phyloP scores from a whole-genome alignment of 2,797 vertebrate species.

The Chanos chanos region DNA sequence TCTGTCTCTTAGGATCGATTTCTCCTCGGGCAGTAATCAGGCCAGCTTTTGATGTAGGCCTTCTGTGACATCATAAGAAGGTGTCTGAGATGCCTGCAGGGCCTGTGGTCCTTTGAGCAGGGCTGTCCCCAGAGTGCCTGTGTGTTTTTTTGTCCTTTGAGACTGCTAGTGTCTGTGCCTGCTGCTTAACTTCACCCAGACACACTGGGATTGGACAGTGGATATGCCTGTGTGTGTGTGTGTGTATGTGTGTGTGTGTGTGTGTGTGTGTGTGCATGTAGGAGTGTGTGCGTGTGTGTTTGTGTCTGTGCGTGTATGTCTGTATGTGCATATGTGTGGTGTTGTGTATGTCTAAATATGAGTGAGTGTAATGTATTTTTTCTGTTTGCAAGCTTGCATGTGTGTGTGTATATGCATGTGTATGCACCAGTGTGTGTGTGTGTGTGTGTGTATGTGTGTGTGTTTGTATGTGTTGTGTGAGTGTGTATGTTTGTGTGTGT shows the following conservation, averaged over 20 bases:
- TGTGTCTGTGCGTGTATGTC: background rate
- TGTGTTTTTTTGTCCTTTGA: background rate
- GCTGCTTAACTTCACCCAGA: too few relatives aligned
- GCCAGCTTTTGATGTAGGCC: slow-evolving; percentile 33
- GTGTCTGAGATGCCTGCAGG: slow-evolving; percentile 24
- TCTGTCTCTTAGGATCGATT: slow-evolving; percentile 24
- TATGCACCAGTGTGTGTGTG: background rate
- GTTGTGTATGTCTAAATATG: background rate
- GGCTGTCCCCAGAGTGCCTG: background rate
- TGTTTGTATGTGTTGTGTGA: too few relatives aligned
- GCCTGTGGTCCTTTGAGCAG: slow-evolving; percentile 19
- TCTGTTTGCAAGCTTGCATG: too few relatives aligned
- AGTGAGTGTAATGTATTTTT: background rate
- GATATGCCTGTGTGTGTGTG: too few relatives aligned
- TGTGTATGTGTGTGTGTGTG: too few relatives aligned
- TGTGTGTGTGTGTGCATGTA: background rate
- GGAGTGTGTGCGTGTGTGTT: background rate
- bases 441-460: too few relatives aligned
- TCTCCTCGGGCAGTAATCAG: slow-evolving; percentile 42
- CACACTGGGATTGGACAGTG: too few relatives aligned
- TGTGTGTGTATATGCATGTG: too few relatives aligned
- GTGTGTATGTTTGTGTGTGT: too few relatives aligned
- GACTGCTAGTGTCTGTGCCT: too few relatives aligned
- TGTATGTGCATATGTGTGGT: background rate
- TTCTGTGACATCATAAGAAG: slow-evolving; percentile 36